Percentiles rank a stretch among this genome's conserved stretches.
Evolutionary conservation across 1,140 invertebrate species (phyloP).

Genomic region (Drosophila triauraria): DNA sequence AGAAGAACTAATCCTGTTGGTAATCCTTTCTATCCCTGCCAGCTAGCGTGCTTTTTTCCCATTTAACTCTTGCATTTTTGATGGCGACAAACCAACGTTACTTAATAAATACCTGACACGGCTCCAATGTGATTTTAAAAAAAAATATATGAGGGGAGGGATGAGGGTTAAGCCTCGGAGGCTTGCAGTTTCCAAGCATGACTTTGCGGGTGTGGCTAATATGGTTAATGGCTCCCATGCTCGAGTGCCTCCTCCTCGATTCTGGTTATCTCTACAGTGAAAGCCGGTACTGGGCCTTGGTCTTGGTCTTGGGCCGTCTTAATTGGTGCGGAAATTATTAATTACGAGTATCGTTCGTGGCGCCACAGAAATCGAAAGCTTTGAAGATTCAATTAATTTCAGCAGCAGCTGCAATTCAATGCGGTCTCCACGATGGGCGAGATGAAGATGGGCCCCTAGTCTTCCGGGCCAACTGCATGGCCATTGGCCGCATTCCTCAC

Average conservation of each 20-base stretch:
- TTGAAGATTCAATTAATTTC: slow-evolving; percentile 31
- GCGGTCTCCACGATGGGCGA: slow-evolving; percentile 11
- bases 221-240: slow-evolving; percentile 25
- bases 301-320: slow-evolving; percentile 47
- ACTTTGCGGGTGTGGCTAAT: neutral
- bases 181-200: slow-evolving; percentile 8
- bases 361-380: slow-evolving; percentile 57
- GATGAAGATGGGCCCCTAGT: neutral
- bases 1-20: too few relatives aligned
- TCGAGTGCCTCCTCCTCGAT: slow-evolving; percentile 33
- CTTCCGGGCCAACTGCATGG: neutral
- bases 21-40: slow-evolving; percentile 1
- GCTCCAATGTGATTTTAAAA: slow-evolving; percentile 20
- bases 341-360: slow-evolving; percentile 55
- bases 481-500: slow-evolving; percentile 13
- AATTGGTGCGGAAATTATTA: slow-evolving; percentile 83
- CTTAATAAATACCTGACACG: slow-evolving; percentile 44
- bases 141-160: slow-evolving; percentile 6
- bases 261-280: slow-evolving; percentile 42
- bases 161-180: neutral
- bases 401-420: slow-evolving; percentile 22
- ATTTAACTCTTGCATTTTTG: slow-evolving; percentile 28
- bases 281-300: slow-evolving; percentile 52
- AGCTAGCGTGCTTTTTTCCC: slow-evolving; percentile 9
- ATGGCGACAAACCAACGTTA: slow-evolving; percentile 7